Base-by-base conservation (phyloP, 1,140 invertebrate genomes). In the Papilio glaucus region DNA sequence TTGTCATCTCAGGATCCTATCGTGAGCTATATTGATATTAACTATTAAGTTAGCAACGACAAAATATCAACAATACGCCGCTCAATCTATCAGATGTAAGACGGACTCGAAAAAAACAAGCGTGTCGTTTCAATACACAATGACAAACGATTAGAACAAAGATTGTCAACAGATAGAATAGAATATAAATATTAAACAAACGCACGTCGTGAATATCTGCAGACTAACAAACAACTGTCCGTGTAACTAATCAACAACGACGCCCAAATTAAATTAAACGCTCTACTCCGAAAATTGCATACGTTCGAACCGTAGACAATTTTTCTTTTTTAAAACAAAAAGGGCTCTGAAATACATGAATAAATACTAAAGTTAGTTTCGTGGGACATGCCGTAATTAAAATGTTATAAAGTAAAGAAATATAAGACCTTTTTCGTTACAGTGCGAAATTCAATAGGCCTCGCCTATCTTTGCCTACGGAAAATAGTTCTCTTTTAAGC, bases 131-230 rank as follows among this genome's bases (percentile, higher is more conserved):
- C 77, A 75, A 75, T 83, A 83, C 68, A 84, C 86, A 88, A 85
- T 85, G 81, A 87, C 79, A 85, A 82, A 82, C 79, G 78, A 76
- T 72, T 80, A 80, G 80, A 84, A 89, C 89, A 91, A 91, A 90
- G 87, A 86, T 84, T 81, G 86, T 79, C 68, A 84, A 83, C 85
- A 88, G 85, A 86, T 2, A 33, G 78, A 88, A 90, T 86, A 85
- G 82, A 88, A 75, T 73, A 83, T 83, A 84, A 83, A 86, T 82
- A 85, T 77, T 82, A 86, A 91, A 91, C 87, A 91, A 90, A 86
- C 84, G 83, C 72, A 72, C 77, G 74, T 73, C 74, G 75, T 74
- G 77, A 77, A 85, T 85, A 85, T 85, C 83, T 85, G 60, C 21
- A 53, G 15, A 53, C 60, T 37, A 62, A 62, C 60, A 62, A 62